Base-by-base conservation (phyloP, 2,113 vertebrate genomes). In the Odocoileus virginianus region DNA sequence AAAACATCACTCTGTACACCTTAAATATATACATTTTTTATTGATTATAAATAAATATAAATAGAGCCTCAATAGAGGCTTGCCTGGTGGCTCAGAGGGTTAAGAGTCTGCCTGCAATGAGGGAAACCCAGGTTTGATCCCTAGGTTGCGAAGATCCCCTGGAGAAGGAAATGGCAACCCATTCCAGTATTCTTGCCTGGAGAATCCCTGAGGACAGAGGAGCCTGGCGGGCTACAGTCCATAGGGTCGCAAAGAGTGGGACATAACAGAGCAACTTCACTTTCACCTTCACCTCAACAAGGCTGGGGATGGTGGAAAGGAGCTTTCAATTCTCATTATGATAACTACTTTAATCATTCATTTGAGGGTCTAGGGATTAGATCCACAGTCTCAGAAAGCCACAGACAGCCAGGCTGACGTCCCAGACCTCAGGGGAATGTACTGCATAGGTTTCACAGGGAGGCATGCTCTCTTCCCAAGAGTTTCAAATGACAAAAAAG, bases 11-110 rank as follows among this genome's bases (percentile, higher is more conserved):
- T 40, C 47, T 40, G 78, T 17, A 40, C 2, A 27, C 14, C 28
- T 95, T 61, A 85, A 91, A 85, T 54, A 84, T 6, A 76, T 21
- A 85, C 27, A 40, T 25, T 52, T 89, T 89, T 67, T 40, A n/a
- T 58, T 64, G 74, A 43, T 84, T 60, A 90, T 76, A 74, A 74
- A 74, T 74, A 74, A 74, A 74, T 74, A 40, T 12, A 40, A 71
- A 71, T 13, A 71, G 23, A 74, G 19, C 36, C 10, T 74, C 67
- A 74, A 23, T 74, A 40, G 67, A 3, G 21, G n/a, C 67, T 74
- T 40, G 67, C 10, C 19, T 40, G 67, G 67, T 74, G 19, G n/a
- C 19, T 74, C 67, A 74, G n/a, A 6, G 67, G 67, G n/a, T 40
- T 23, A 74, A 40, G 19, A 74, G 36, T 13, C 23, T 74, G 19